Base-by-base conservation (phyloP, 2,888 invertebrate genomes). In the Spisula subtruncata region DNA sequence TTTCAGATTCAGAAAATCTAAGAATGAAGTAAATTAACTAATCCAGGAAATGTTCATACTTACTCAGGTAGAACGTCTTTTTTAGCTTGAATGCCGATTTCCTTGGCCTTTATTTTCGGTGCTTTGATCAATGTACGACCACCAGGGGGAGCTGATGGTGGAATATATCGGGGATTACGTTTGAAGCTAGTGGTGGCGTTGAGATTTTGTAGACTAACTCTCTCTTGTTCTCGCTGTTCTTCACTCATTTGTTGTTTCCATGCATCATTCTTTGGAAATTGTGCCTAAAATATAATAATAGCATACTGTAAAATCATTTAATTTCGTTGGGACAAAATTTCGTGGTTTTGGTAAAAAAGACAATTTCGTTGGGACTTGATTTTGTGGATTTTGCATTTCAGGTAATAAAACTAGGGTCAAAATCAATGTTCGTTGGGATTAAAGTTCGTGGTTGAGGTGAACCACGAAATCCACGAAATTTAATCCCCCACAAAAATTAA, bases 191-290 rank as follows among this genome's bases (percentile, higher is more conserved):
- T 94, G 83, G 94, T 95, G n/a, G 95, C 94, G 66, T 96, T 94
- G 35, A 96, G 92, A 79, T 94, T 94, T 51, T 95, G 95, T 46
- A 97, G 90, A 79, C 94, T 95, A 1, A 89, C 90, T 60, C 96
- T 92, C 51, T 95, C 95, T 20, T 87, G 85, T 85, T 96, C 95
- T 80, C 96, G 87, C 86, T 95, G 94, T 25, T 96, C 95, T 82
- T 95, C 94, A 82, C 90, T 94, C 92, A 96, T 90, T 89, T 96
- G 96, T 14, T 94, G 92, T 89, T 96, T 96, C 97, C 97, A 97
- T 4, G 94, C 94, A 89, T 92, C 92, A 86, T 89, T 91, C 20
- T 80, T 82, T n/a, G 90, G 91, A 54, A 91, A 91, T 75, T 83
- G 86, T 20, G 88, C 83, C 92, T 92, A 54, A 0, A 83, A 83